Percentiles rank a stretch among this genome's conserved stretches.
phyloP scores from a whole-genome alignment of 2,113 vertebrate species.

The Caretta caretta region DNA sequence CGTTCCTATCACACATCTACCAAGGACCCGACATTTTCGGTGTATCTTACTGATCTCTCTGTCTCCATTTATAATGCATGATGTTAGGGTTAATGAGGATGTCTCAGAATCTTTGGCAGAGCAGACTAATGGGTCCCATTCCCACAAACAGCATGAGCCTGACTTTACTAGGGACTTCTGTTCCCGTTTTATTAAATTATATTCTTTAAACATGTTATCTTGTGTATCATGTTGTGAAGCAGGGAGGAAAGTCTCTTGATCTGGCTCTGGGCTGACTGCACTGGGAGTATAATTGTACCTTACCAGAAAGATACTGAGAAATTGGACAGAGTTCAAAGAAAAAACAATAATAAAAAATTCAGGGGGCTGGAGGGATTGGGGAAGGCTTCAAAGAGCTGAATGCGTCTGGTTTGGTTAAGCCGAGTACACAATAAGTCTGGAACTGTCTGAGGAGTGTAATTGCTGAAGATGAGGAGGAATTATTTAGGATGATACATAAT shows the following conservation, averaged over 20 bases:
- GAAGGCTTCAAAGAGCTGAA: accelerated
- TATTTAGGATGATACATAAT: neutral
- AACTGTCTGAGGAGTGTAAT: neutral
- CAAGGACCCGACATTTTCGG: conserved; percentile 94
- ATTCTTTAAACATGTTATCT: neutral
- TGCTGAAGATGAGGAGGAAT: accelerated
- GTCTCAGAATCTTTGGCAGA: neutral
- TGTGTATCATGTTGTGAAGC: neutral
- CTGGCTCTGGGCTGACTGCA: neutral
- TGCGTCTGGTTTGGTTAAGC: neutral
- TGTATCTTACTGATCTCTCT: conserved; percentile 71
- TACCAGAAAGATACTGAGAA: accelerated
- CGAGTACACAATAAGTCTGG: accelerated
- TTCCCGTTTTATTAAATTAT: neutral
- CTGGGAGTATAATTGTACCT: accelerated
- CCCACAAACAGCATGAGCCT: neutral
- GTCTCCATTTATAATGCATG: neutral
- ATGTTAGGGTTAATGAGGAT: neutral
- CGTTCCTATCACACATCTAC: conserved; percentile 57
- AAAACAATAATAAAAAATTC: neutral
- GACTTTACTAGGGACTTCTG: neutral
- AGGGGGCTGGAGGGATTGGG: neutral
- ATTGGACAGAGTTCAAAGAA: accelerated
- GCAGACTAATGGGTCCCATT: neutral
- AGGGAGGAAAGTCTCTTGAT: neutral